Evolutionary conservation across 1,140 invertebrate genomes (phyloP).

Genomic region (Aphelinus atriplicis): DNA sequence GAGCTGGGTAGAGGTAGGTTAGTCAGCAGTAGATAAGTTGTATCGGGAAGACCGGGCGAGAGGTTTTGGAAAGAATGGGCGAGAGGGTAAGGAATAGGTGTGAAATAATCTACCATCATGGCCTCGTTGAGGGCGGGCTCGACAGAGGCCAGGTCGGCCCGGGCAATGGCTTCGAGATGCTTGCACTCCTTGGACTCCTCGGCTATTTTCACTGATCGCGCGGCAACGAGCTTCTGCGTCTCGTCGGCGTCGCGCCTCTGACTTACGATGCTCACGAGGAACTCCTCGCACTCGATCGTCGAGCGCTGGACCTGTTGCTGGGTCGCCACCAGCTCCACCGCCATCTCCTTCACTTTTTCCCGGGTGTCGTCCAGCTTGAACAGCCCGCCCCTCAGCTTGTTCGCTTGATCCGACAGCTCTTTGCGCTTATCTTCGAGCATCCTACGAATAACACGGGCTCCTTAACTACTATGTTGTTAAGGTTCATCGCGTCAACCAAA

Average conservation of each 20-base stretch:
- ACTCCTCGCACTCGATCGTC: slow-evolving; percentile 75
- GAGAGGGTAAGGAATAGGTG: not conserved
- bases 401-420: slow-evolving; percentile 75
- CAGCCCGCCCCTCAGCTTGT: slow-evolving; percentile 74
- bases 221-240: slow-evolving; percentile 71
- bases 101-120: slow-evolving; percentile 68
- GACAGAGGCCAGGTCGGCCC: slow-evolving; percentile 82
- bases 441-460: slow-evolving; percentile 60
- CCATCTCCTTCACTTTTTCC: slow-evolving; percentile 81
- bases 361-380: slow-evolving; percentile 67
- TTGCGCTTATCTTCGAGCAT: slow-evolving; percentile 77
- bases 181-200: slow-evolving; percentile 84
- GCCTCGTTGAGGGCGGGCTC: slow-evolving; percentile 87
- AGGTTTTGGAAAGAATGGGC: not conserved
- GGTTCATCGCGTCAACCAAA: too few species aligned
- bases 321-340: slow-evolving; percentile 80
- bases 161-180: slow-evolving; percentile 80
- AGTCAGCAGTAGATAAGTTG: too few species aligned
- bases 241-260: slow-evolving; percentile 84
- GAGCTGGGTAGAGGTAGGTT: not conserved
- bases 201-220: slow-evolving; percentile 74
- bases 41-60: not conserved
- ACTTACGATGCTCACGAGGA: slow-evolving; percentile 77
- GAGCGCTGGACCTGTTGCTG: slow-evolving; percentile 70
- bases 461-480: not conserved